phyloP scores from a whole-genome alignment of 1,140 invertebrate species.

The Lamellibrachia luymesi region DNA sequence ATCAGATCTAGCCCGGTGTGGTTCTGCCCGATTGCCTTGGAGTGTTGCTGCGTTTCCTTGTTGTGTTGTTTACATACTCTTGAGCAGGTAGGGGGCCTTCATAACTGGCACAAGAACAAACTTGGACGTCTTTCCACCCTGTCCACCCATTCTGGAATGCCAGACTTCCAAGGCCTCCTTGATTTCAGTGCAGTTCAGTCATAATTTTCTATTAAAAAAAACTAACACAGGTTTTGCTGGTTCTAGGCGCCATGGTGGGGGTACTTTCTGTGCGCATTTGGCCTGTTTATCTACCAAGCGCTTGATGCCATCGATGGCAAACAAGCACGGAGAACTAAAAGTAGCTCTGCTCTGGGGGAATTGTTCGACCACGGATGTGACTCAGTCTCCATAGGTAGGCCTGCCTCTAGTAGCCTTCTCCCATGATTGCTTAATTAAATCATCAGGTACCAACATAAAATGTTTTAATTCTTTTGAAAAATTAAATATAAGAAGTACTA shows the following conservation, averaged over 20 bases:
- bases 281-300: constrained; percentile 97
- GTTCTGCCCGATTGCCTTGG: not conserved
- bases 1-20: not conserved
- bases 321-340: constrained; percentile 90
- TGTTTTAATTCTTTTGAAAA: not conserved
- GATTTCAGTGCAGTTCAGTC: not conserved
- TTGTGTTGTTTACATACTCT: not conserved
- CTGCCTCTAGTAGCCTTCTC: not conserved
- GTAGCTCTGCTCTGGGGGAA: constrained; percentile 90
- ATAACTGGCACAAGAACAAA: not conserved
- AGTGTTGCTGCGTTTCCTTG: not conserved
- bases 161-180: not conserved
- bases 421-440: not conserved
- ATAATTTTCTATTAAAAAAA: not conserved
- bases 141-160: not conserved
- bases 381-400: constrained; percentile 64
- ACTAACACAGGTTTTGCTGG: constrained; percentile 29
- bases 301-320: constrained; percentile 99
- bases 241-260: constrained; percentile 84
- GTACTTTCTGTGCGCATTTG: constrained; percentile 85
- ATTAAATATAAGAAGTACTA: not conserved
- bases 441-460: not conserved
- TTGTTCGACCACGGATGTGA: constrained; percentile 99
- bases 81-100: not conserved
- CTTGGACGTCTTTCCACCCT: not conserved